Evolutionary conservation across 2,113 vertebrate genomes (phyloP), one percentile per base, ranked within the genome.

Genomic region (Mystacornis crossleyi): DNA sequence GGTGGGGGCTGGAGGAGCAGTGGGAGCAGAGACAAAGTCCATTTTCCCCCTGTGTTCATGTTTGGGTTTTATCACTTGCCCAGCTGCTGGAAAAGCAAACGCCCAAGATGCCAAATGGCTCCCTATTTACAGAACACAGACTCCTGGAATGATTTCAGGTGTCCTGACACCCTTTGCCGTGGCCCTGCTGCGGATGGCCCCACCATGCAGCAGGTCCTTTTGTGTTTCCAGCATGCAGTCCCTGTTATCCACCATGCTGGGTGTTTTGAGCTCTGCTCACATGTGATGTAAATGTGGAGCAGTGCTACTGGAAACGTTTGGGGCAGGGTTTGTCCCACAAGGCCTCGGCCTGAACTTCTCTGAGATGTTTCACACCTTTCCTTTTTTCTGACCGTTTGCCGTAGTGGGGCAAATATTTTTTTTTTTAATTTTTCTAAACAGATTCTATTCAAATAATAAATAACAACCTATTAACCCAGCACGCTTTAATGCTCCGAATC

Each of bases 401-500:
- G 14, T 4, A 15, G 45, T 34, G 31, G 40, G 55, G 18, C 6
- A 8, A 6, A n/a, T n/a, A n/a, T 28, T 58, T 72, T 85, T 29
- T 58, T 60, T 15, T 86, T 60, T 47, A 12, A 40, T 91, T 94
- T 88, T 86, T 75, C 60, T 48, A 51, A 89, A 70, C 42, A 17
- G 90, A 89, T 96, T 93, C 92, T 89, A 87, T 91, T 93, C 80
- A 86, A 94, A 89, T 96, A 90, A 94, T 95, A 91, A 95, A 79
- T 58, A 96, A 86, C 89, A 94, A 82, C 94, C 95, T 77, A 97
- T 97, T 97, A 97, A 97, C 80, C 69, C 95, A 97, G 96, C 90
- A 92, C 43, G 92, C 75, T 90, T 96, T 97, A 98, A 97, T 95
- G 96, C 51, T 36, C 93, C 8, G 9, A 80, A 96, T 97, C 97